These are phyloP conservation scores for Okapia johnstoni DNA, from an alignment of 2,113 vertebrate genomes.

Conservation along the genomic window DNA sequence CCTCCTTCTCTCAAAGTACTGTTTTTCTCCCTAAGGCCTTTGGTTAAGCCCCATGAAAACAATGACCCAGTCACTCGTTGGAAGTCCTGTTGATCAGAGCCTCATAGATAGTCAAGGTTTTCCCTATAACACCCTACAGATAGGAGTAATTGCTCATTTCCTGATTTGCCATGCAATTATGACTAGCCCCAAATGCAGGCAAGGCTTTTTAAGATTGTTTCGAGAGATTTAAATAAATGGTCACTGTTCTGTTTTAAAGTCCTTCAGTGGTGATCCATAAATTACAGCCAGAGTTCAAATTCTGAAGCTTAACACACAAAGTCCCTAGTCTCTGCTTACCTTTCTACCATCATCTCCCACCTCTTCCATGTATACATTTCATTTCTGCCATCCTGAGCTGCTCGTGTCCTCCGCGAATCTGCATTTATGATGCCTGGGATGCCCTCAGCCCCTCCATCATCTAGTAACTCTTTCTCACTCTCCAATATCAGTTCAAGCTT, in stretches of 20 bases:
- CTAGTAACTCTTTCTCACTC: neutral
- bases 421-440: neutral
- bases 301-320: neutral
- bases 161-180: conserved; percentile 22
- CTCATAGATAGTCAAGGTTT: conserved; percentile 49
- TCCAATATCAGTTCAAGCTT: neutral
- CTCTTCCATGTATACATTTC: neutral
- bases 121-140: conserved; percentile 36
- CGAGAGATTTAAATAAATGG: conserved; percentile 11
- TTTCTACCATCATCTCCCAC: neutral
- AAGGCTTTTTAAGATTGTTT: neutral
- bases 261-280: neutral
- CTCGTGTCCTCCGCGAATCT: neutral
- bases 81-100: conserved; percentile 44
- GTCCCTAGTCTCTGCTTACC: neutral
- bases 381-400: neutral
- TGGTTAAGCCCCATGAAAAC: conserved; percentile 49
- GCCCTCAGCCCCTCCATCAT: neutral
- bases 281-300: conserved; percentile 1
- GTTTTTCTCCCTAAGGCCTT: conserved; percentile 54
- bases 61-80: conserved; percentile 25
- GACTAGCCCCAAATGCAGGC: neutral
- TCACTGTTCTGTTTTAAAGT: neutral
- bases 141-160: conserved; percentile 38
- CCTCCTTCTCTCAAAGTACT: conserved; percentile 43